Percentiles rank a stretch among this genome's conserved stretches.
Evolutionary conservation across 35 echinoderm and acorn worm species (phyloP).

Genomic region (Heliocidaris erythrogramma): DNA sequence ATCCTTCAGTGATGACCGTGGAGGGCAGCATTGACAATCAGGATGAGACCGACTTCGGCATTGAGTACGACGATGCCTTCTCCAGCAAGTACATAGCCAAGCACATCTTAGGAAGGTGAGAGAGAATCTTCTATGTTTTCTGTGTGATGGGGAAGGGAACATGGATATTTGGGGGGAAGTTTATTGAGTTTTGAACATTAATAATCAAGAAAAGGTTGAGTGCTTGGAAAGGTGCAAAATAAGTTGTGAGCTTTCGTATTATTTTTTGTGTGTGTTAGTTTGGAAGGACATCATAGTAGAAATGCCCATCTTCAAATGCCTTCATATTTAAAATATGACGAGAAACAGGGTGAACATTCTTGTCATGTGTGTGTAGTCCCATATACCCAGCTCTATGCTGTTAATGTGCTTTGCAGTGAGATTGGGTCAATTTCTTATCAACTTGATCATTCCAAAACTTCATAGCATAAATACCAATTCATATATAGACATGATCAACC

Average conservation of each 20-base stretch:
- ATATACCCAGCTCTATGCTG: too few relatives aligned
- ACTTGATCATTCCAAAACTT: too few relatives aligned
- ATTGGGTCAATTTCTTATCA: too few relatives aligned
- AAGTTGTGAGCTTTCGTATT: not conserved
- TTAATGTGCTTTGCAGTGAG: too few relatives aligned
- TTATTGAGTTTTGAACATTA: not conserved
- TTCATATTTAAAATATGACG: too few relatives aligned
- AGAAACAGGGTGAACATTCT: too few relatives aligned
- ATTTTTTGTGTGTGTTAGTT: not conserved
- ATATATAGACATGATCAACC: not conserved
- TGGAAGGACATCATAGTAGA: too few relatives aligned
- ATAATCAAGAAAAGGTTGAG: too few relatives aligned
- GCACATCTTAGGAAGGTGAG: slow-evolving; percentile 84
- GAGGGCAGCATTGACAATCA: not conserved
- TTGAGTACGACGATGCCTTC: slow-evolving; percentile 75
- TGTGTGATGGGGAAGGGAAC: not conserved
- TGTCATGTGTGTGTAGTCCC: too few relatives aligned
- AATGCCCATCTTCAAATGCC: too few relatives aligned
- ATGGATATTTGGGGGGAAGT: not conserved
- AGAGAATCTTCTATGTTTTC: not conserved
- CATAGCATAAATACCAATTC: too few relatives aligned
- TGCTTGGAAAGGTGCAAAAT: not conserved
- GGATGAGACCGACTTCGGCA: slow-evolving; percentile 74
- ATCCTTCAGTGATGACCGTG: not conserved
- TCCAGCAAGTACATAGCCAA: slow-evolving; percentile 76